These are phyloP conservation scores for Lamellibrachia luymesi DNA, from an alignment of 1,140 invertebrate genomes.

Conservation along the genomic window DNA sequence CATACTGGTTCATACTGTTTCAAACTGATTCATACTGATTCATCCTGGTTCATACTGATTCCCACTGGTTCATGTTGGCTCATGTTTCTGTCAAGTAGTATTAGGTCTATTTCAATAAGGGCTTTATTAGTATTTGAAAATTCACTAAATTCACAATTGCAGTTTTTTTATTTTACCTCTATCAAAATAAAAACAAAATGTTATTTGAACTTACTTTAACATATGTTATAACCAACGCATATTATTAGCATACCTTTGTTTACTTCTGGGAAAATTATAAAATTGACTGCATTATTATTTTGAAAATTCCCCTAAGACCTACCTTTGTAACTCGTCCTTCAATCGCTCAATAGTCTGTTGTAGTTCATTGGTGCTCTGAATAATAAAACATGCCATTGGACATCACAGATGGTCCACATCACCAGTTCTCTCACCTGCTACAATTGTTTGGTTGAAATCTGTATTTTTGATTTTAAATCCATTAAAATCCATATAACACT, in stretches of 20 bases:
- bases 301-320: background rate
- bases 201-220: background rate
- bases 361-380: constrained; percentile 44
- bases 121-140: background rate
- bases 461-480: too few relatives aligned
- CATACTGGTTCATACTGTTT: background rate
- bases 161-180: background rate
- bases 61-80: background rate
- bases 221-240: background rate
- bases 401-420: too few relatives aligned
- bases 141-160: background rate
- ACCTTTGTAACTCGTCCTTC: constrained; percentile 48
- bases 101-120: background rate
- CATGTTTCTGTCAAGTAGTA: background rate
- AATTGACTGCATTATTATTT: background rate
- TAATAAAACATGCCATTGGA: background rate
- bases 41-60: background rate
- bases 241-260: background rate
- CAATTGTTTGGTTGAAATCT: too few relatives aligned
- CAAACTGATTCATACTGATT: background rate
- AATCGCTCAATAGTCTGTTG: constrained; percentile 44
- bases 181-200: background rate
- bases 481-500: too few relatives aligned
- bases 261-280: background rate
- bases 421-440: too few relatives aligned